A percentile compares a stretch with the other conserved stretches of the same genome.
phyloP scores from a whole-genome alignment of 2,113 vertebrate species.

The Triplophysa siluroides region DNA sequence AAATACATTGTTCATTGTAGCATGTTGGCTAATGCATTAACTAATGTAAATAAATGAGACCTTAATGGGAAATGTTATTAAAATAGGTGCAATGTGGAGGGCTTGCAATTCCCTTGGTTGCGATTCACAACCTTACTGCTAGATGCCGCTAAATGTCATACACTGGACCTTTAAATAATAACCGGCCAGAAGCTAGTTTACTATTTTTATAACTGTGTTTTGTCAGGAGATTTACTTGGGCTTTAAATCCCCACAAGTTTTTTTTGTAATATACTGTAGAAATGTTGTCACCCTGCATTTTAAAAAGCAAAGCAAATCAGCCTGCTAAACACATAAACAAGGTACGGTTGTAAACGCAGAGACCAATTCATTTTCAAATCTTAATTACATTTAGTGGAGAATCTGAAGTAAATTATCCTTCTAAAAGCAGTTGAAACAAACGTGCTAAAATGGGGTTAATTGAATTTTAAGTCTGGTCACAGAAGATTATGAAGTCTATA shows the following conservation, averaged over 20 bases:
- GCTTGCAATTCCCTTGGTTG: too few relatives aligned
- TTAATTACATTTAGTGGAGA: constrained; percentile 69
- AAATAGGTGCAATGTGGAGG: too few relatives aligned
- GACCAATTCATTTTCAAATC: constrained; percentile 59
- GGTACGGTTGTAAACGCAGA: constrained; percentile 60
- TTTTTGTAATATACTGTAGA: neutral
- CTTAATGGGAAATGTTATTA: too few relatives aligned
- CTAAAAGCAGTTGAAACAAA: constrained; percentile 74
- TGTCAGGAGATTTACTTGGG: neutral
- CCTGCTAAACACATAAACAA: constrained; percentile 64
- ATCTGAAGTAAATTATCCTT: constrained; percentile 74
- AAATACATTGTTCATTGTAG: too few relatives aligned
- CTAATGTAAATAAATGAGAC: too few relatives aligned
- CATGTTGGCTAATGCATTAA: too few relatives aligned
- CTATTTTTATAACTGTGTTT: neutral
- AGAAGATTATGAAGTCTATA: constrained; percentile 74
- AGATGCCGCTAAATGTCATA: too few relatives aligned
- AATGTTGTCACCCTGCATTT: constrained; percentile 28
- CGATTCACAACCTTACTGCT: too few relatives aligned
- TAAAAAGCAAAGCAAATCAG: constrained; percentile 50
- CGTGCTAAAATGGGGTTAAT: constrained; percentile 78
- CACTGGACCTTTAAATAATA: too few relatives aligned
- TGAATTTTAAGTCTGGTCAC: constrained; percentile 78
- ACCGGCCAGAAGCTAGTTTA: too few relatives aligned
- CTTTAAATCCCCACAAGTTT: neutral